These are phyloP conservation scores for Lochmaea crataegi DNA, from an alignment of 2,888 invertebrate species.

Conservation along the genomic window DNA sequence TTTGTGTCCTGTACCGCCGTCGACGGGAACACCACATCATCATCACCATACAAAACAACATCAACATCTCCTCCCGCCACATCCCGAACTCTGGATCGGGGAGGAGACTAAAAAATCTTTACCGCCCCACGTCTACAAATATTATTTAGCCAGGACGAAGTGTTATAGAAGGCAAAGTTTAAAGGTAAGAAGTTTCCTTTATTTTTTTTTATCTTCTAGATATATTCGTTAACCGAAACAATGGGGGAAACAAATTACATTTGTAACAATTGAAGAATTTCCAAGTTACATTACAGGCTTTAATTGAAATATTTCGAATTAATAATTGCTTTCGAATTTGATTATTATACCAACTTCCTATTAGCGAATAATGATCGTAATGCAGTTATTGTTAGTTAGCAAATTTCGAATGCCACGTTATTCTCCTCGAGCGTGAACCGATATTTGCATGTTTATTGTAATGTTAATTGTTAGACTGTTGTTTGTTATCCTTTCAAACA, in stretches of 20 bases:
- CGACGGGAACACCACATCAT: slow-evolving; percentile 42
- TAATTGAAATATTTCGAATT: slow-evolving; percentile 15
- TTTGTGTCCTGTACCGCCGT: slow-evolving; percentile 56
- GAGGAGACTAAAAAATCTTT: slow-evolving; percentile 73
- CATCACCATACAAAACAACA: not conserved
- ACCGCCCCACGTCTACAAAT: slow-evolving; percentile 75
- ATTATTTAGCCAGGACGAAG: slow-evolving; percentile 69
- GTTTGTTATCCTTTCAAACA: not conserved
- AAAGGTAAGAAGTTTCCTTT: slow-evolving; percentile 57
- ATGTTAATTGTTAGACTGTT: not conserved
- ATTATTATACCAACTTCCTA: not conserved
- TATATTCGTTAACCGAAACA: no score
- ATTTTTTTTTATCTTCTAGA: no score
- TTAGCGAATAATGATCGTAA: not conserved
- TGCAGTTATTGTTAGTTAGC: not conserved
- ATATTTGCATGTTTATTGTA: not conserved
- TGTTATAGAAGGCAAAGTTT: slow-evolving; percentile 63
- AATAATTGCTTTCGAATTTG: no score
- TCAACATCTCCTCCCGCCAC: slow-evolving; percentile 14
- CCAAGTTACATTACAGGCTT: no score
- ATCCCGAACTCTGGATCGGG: slow-evolving; percentile 70
- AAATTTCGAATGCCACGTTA: not conserved
- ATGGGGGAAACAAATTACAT: not conserved
- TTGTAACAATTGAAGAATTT: slow-evolving; percentile 7
- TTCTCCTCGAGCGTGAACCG: not conserved